Evolutionary conservation across 2,888 invertebrate species (phyloP).

Genomic region (Escarpia spicata): DNA sequence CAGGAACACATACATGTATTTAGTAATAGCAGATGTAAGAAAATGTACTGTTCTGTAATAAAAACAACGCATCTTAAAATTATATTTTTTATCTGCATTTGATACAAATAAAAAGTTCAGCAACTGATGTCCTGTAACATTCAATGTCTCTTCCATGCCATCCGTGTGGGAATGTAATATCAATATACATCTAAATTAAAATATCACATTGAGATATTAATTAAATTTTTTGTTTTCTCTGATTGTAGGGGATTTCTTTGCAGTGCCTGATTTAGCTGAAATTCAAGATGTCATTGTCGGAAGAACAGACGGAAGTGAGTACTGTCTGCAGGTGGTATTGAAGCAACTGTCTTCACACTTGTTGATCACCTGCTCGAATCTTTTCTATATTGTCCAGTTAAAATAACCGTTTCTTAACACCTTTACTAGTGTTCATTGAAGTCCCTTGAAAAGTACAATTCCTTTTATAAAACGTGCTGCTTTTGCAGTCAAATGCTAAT

Average conservation of each 20-base stretch:
- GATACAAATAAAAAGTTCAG: neutral
- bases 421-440: too few species aligned
- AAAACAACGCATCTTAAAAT: too few species aligned
- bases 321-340: neutral
- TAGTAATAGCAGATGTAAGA: too few species aligned
- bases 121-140: neutral
- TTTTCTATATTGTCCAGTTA: too few species aligned
- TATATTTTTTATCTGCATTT: neutral
- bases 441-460: too few species aligned
- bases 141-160: neutral
- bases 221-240: neutral
- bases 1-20: too few species aligned
- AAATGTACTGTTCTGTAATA: too few species aligned
- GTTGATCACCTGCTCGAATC: neutral
- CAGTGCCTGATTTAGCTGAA: neutral
- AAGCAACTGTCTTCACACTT: neutral
- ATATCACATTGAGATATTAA: neutral
- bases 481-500: too few species aligned
- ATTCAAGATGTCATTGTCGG: neutral
- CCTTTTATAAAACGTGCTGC: too few species aligned
- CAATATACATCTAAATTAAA: too few species aligned
- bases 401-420: too few species aligned
- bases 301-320: slow-evolving; percentile 16
- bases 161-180: neutral
- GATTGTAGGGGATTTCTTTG: slow-evolving; percentile 4